phyloP scores from a whole-genome alignment of 2,888 invertebrate species.

The Drosophila emarginata region DNA sequence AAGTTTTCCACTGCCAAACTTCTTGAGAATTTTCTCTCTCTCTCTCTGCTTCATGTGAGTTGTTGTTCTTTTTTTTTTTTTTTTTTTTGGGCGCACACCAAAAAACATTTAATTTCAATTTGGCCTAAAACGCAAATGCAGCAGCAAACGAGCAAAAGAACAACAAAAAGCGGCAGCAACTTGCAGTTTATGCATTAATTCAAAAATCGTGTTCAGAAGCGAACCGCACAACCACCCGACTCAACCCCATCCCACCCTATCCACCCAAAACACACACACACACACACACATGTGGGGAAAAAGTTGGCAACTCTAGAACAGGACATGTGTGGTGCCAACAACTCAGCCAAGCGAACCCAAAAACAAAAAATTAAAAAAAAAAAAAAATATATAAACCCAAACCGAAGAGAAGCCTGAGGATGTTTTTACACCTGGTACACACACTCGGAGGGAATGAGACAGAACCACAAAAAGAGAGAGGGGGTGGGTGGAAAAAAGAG shows the following conservation, averaged over 20 bases:
- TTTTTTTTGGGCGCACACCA: slow-evolving; percentile 44
- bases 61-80: too few relatives aligned
- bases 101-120: slow-evolving; percentile 65
- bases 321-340: slow-evolving; percentile 38
- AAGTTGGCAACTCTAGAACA: slow-evolving; percentile 43
- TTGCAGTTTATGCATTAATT: slow-evolving; percentile 69
- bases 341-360: slow-evolving; percentile 33
- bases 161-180: slow-evolving; percentile 16
- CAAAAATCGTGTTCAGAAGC: slow-evolving; percentile 58
- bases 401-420: slow-evolving; percentile 3
- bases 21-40: slow-evolving; percentile 33
- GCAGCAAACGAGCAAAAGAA: slow-evolving; percentile 12
- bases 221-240: slow-evolving; percentile 39
- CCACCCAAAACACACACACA: background rate
- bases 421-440: slow-evolving; percentile 16
- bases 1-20: slow-evolving; percentile 11
- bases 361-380: slow-evolving; percentile 21
- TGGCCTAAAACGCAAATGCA: slow-evolving; percentile 47
- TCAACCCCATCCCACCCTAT: background rate
- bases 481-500: slow-evolving; percentile 3
- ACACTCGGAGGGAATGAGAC: slow-evolving; percentile 12
- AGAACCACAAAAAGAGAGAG: background rate
- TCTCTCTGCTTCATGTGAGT: background rate
- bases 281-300: slow-evolving; percentile 6
- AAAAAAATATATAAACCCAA: background rate